Evolutionary conservation across 2,888 invertebrate species (phyloP).

Genomic region (Drosophila affinis): DNA sequence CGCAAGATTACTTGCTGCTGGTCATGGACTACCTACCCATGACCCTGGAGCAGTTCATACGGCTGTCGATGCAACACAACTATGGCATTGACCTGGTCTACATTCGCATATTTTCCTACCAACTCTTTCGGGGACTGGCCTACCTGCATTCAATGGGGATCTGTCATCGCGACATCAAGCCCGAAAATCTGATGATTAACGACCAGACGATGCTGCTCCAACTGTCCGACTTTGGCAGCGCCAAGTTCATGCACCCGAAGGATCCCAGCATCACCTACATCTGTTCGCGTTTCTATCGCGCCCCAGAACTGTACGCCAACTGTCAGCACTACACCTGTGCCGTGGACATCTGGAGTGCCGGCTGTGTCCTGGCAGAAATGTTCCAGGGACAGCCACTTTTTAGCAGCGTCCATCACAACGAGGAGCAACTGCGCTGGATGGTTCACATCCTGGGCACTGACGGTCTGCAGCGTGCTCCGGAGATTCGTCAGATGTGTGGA

Average conservation of each 20-base stretch:
- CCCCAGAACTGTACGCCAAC: slow-evolving; percentile 99
- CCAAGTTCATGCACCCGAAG: slow-evolving; percentile 96
- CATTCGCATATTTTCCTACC: slow-evolving; percentile 99
- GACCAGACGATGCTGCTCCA: slow-evolving; percentile 98
- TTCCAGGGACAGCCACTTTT: slow-evolving; percentile 98
- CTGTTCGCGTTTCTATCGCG: slow-evolving; percentile 98
- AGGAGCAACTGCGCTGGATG: slow-evolving; percentile 98
- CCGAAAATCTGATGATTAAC: slow-evolving; percentile 98
- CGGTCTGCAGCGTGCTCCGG: slow-evolving; percentile 90
- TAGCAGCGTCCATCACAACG: slow-evolving; percentile 96
- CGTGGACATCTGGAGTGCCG: slow-evolving; percentile 99
- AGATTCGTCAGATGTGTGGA: slow-evolving; percentile 1
- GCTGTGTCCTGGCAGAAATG: slow-evolving; percentile 98
- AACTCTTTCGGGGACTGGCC: slow-evolving; percentile 98
- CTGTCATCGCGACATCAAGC: slow-evolving; percentile 99
- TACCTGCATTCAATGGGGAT: slow-evolving; percentile 99
- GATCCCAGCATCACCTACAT: slow-evolving; percentile 99
- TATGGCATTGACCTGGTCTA: slow-evolving; percentile 99
- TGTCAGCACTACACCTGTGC: slow-evolving; percentile 97
- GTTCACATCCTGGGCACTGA: slow-evolving; percentile 99
- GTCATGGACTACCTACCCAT: slow-evolving; percentile 99
- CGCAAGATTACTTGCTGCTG: slow-evolving; percentile 95
- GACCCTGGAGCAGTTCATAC: slow-evolving; percentile 87
- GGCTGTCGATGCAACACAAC: slow-evolving; percentile 94
- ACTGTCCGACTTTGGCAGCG: slow-evolving; percentile 99